phyloP scores from a whole-genome alignment of 2,113 vertebrate genomes.

The Lophotis ruficrista region DNA sequence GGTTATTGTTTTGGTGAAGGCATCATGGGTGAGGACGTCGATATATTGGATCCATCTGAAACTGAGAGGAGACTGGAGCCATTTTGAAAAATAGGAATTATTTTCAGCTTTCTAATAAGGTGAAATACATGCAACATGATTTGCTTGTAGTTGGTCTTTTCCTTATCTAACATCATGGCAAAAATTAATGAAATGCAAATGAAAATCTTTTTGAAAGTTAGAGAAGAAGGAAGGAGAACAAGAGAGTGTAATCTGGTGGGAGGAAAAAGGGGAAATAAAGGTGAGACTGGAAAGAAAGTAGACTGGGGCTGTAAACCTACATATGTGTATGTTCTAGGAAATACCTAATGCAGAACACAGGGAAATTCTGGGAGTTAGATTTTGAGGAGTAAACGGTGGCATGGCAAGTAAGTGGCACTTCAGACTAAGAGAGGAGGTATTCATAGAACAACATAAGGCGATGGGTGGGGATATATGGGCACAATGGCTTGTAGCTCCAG shows the following conservation, averaged over 20 bases:
- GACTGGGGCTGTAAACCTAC: not conserved
- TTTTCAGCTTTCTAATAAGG: not conserved
- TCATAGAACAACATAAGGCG: accelerated
- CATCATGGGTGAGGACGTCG: accelerated
- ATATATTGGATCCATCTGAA: not conserved
- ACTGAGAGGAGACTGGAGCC: not conserved
- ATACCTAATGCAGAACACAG: not conserved
- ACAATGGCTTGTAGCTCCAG: not conserved
- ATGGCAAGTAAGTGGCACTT: not conserved
- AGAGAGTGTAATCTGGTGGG: not conserved
- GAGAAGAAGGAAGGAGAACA: not conserved
- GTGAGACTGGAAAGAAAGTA: not conserved
- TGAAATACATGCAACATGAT: not conserved
- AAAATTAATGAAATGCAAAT: not conserved
- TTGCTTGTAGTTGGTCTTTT: not conserved
- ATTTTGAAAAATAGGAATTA: not conserved
- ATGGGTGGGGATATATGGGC: not conserved
- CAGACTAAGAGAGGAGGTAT: not conserved
- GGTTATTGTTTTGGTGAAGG: not conserved
- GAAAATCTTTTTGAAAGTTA: not conserved
- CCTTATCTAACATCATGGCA: not conserved
- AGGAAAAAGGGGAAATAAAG: not conserved
- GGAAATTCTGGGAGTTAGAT: accelerated
- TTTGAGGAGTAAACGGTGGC: not conserved
- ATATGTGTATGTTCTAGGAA: not conserved